A percentile compares a stretch with the other conserved stretches of the same genome.
phyloP scores from a whole-genome alignment of 1,140 invertebrate genomes.

The Aphelenchoides fujianensis region DNA sequence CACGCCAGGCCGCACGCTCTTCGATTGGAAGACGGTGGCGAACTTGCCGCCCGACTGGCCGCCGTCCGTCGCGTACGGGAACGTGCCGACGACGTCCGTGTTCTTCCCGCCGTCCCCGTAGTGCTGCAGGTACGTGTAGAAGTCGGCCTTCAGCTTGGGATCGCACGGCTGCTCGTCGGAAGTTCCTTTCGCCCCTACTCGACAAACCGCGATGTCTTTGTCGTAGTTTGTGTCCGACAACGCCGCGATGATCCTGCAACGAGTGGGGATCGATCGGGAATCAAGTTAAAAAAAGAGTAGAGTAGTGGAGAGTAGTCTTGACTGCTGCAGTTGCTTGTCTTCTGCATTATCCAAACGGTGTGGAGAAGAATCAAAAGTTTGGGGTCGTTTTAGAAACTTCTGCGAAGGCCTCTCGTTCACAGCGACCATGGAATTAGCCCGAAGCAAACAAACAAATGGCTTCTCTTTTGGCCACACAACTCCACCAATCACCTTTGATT shows the following conservation, averaged over 20 bases:
- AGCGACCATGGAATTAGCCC: background rate
- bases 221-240: slow-evolving; percentile 33
- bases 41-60: background rate
- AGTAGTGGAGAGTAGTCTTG: too few species aligned
- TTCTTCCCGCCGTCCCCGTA: too few species aligned
- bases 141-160: slow-evolving; percentile 43
- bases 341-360: too few species aligned
- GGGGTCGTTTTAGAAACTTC: slow-evolving; percentile 14
- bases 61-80: slow-evolving; percentile 10
- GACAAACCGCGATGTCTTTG: slow-evolving; percentile 39
- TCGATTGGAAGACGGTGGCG: slow-evolving; percentile 29
- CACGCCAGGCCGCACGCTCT: slow-evolving; percentile 40
- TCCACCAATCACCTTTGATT: background rate
- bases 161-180: slow-evolving; percentile 41
- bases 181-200: slow-evolving; percentile 17
- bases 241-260: slow-evolving; percentile 34
- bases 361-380: too few species aligned
- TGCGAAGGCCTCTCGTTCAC: background rate
- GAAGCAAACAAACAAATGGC: background rate
- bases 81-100: slow-evolving; percentile 24
- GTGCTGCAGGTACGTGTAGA: slow-evolving; percentile 45
- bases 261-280: too few species aligned
- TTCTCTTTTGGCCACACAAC: background rate
- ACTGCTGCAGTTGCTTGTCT: too few species aligned
- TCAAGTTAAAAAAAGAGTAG: too few species aligned